Base-by-base conservation (phyloP, 2,888 invertebrate species). In the Altica lythri region DNA sequence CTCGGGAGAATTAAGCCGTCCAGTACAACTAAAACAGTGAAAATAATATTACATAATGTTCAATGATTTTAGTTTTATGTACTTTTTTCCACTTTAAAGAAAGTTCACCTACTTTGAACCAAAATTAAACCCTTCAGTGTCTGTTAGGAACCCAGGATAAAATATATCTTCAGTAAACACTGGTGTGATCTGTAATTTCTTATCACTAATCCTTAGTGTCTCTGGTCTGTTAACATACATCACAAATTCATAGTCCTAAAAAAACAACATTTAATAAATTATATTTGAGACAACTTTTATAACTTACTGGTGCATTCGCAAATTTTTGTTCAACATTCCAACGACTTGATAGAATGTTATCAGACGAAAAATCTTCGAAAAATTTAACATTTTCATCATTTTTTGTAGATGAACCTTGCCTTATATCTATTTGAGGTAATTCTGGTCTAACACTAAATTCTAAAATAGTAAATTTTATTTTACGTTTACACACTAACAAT, bases 201-300 rank as follows among this genome's bases (percentile, higher is more conserved):
- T 84, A 47, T 82, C 77, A 1, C 66, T 65, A 0, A 81, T 77
- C 55, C 77, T 77, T 0, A 83, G 75, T 25, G 85, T 80, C 47
- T 81, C 79, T 2, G 78, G 72, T 37, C 81, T 80, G 67, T 85
- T 79, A 38, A 80, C 73, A 64, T 87, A 88, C 14, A 85, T 77
- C 56, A 86, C 86, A 75, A 88, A 89, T 40, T 88, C 86, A 67
- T 80, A 86, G 70, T 87, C 86, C 87, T 88, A 67, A 12, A 55
- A 65, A 1, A 32, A n/a, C n/a, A n/a, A n/a, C n/a, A n/a, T n/a
- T n/a, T n/a, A 22, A 22, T 22, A 5, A 22, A n/a, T n/a, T 22
- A 22, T 38, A 2, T 10, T 18, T 9, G 9, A 2, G 0, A 18
- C 2, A 38, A 38, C n/a, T 18, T 18, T 19, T 4, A 19, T 2